These are phyloP conservation scores for Cydia amplana DNA, from an alignment of 1,140 invertebrate species.

Conservation along the genomic window DNA sequence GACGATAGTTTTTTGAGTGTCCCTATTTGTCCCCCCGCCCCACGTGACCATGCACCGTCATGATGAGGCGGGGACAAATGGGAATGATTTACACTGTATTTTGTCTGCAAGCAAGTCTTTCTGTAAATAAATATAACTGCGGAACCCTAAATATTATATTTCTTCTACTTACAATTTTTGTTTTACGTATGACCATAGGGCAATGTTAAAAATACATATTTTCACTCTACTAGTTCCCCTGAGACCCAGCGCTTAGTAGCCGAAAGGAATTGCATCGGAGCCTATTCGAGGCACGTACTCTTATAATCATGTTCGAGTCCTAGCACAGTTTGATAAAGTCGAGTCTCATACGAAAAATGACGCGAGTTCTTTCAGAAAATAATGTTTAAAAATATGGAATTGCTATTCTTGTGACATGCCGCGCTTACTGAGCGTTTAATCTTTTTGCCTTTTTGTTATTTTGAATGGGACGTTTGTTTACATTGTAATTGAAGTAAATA, in stretches of 20 bases:
- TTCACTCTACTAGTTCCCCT: background rate
- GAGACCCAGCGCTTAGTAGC: background rate
- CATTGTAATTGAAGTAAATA: background rate
- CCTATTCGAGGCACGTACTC: slow-evolving; percentile 58
- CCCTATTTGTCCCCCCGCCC: too few species aligned
- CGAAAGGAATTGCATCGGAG: background rate
- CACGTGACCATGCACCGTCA: too few species aligned
- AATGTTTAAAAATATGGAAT: slow-evolving; percentile 39
- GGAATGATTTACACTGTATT: too few species aligned
- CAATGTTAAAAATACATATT: background rate
- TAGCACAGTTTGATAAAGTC: slow-evolving; percentile 71
- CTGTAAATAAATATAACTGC: too few species aligned
- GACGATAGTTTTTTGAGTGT: too few species aligned
- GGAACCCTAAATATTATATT: too few species aligned
- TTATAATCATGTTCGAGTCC: slow-evolving; percentile 72
- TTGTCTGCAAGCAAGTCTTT: too few species aligned
- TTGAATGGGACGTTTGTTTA: background rate
- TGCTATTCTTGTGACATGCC: slow-evolving; percentile 39
- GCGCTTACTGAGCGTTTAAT: slow-evolving; percentile 24
- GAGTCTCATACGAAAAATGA: slow-evolving; percentile 65
- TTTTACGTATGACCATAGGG: too few species aligned
- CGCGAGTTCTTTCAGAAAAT: slow-evolving; percentile 43
- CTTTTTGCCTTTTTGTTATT: slow-evolving; percentile 7
- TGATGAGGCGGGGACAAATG: too few species aligned
- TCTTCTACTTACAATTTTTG: too few species aligned